Percentiles rank a stretch among this genome's conserved stretches.
Evolutionary conservation across 2,888 invertebrate species (phyloP).

Genomic region (Aleiodes leptofemur): DNA sequence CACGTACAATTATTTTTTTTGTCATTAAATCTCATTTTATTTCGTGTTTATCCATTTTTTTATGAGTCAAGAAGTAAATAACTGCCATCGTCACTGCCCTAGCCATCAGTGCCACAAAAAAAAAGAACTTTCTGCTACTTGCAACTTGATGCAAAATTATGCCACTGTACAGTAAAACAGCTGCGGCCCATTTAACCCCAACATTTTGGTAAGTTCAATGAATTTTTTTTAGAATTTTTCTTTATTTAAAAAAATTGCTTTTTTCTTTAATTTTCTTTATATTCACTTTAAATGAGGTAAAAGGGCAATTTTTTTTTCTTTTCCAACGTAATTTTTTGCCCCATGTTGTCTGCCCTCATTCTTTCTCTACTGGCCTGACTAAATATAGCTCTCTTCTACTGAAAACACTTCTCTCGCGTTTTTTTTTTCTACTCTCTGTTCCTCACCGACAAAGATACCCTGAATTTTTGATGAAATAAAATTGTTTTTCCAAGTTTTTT

Average conservation of each 20-base stretch:
- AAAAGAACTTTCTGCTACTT: slow-evolving; percentile 1
- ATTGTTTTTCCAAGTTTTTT: background rate
- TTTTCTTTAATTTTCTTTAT: background rate
- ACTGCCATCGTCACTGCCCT: slow-evolving; percentile 47
- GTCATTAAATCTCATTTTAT: background rate
- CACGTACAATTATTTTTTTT: background rate
- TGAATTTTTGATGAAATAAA: slow-evolving; percentile 5
- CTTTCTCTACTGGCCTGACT: background rate
- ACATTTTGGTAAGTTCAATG: slow-evolving; percentile 10
- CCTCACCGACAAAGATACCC: background rate
- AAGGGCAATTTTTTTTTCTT: background rate
- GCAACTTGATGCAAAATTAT: background rate
- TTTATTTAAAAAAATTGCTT: background rate
- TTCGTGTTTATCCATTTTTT: background rate
- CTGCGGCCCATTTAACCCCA: slow-evolving; percentile 14
- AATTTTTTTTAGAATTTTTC: too few species aligned
- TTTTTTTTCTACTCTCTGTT: background rate
- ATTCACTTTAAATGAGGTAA: background rate
- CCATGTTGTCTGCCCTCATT: too few species aligned
- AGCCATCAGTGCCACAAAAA: slow-evolving; percentile 33
- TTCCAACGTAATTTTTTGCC: slow-evolving; percentile 10
- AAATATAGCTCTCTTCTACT: background rate
- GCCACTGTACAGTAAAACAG: slow-evolving; percentile 12
- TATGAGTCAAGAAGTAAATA: slow-evolving; percentile 8
- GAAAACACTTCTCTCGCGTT: background rate